Conservation (phyloP, 2,113 vertebrate genomes). For the Anguilla japonica region DNA sequence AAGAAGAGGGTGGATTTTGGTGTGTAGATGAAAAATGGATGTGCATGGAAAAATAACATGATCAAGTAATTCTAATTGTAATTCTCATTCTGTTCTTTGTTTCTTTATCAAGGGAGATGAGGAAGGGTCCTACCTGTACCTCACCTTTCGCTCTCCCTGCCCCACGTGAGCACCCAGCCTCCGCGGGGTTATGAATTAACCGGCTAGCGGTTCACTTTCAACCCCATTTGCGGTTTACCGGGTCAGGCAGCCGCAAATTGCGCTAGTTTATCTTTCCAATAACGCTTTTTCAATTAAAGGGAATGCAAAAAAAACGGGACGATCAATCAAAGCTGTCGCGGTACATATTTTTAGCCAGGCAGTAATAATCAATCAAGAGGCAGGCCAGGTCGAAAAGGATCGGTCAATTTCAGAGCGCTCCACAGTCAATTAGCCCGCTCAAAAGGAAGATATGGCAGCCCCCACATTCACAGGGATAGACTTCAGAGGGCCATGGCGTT, state of each 20-base stretch:
- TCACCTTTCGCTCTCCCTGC: not conserved
- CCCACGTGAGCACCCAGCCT: not conserved
- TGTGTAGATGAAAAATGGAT: not conserved
- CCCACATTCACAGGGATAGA: constrained; percentile 39
- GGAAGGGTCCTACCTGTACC: not conserved
- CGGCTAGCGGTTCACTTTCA: not conserved
- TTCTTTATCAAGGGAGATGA: too few species aligned
- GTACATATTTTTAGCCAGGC: constrained; percentile 40
- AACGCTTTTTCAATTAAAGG: constrained; percentile 4
- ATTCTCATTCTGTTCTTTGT: not conserved
- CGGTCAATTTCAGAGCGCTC: constrained; percentile 11
- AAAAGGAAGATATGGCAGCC: constrained; percentile 36
- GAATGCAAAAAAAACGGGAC: not conserved
- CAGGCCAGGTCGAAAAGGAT: constrained; percentile 25
- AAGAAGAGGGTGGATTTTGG: not conserved
- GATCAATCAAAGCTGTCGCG: not conserved
- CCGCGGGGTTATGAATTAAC: not conserved
- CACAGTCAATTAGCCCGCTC: constrained; percentile 22
- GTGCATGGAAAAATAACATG: not conserved
- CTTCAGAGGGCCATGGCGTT: not conserved
- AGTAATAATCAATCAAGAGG: constrained; percentile 43
- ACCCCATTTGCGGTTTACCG: not conserved
- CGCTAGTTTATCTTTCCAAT: not conserved
- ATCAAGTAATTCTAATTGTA: not conserved
- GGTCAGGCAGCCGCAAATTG: not conserved